These are phyloP conservation scores for Alectura lathami DNA, from an alignment of 2,113 vertebrate genomes.

Conservation along the genomic window DNA sequence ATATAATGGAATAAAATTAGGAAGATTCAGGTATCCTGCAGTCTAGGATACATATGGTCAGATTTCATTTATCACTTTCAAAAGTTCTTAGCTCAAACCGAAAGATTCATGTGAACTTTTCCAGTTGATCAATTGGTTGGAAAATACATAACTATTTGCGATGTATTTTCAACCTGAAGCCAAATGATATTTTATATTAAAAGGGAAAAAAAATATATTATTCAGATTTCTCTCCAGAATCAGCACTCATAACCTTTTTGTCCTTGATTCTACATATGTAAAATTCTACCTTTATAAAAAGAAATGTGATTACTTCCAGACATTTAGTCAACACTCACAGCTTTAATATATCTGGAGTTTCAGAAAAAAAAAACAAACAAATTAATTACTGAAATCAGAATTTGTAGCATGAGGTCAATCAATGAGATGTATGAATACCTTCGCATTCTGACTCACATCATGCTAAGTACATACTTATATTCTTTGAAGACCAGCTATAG, in stretches of 20 bases:
- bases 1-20: background rate
- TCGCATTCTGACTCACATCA: background rate
- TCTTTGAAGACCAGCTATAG: background rate
- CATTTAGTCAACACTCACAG: background rate
- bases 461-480: background rate
- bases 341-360: background rate
- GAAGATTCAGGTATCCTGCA: background rate
- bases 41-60: background rate
- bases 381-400: background rate
- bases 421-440: background rate
- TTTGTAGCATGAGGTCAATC: background rate
- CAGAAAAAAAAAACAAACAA: background rate
- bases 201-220: background rate
- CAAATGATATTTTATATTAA: background rate
- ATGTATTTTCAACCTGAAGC: background rate
- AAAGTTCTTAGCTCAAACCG: background rate
- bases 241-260: background rate
- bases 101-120: background rate
- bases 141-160: background rate
- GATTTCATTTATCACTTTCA: background rate
- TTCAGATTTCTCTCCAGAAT: background rate
- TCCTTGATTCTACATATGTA: background rate
- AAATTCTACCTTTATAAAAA: background rate
- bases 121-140: accelerated
- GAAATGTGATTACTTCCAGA: background rate